Conservation (phyloP, 2,797 vertebrate species). For the Varecia variegata region DNA sequence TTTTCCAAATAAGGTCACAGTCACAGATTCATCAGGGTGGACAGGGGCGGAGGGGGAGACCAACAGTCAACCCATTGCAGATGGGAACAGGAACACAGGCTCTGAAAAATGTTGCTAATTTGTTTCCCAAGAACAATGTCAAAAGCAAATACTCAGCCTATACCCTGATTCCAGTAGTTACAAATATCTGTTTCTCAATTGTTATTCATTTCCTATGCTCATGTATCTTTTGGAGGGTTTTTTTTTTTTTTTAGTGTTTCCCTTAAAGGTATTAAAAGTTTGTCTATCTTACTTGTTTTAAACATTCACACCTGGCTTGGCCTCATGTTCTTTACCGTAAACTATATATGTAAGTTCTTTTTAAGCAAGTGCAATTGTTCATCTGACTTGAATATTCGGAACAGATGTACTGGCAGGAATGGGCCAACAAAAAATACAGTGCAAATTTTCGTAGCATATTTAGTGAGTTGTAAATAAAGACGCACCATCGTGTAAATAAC, state of each 20-base stretch:
- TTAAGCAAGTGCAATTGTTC: background rate
- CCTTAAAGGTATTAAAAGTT: background rate
- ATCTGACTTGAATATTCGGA: background rate
- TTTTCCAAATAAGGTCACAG: background rate
- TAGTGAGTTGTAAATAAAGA: background rate
- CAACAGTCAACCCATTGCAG: background rate
- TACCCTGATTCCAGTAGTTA: background rate
- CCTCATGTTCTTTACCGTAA: background rate
- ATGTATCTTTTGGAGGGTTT: background rate
- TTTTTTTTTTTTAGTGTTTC: background rate
- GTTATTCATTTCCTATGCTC: background rate
- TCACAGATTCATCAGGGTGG: background rate
- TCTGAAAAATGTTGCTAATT: background rate
- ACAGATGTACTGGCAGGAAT: background rate
- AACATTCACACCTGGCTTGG: background rate
- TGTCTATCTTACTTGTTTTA: background rate
- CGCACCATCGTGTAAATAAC: background rate
- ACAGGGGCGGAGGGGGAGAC: background rate
- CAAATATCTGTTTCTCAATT: background rate
- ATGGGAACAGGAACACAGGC: background rate
- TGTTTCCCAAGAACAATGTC: background rate
- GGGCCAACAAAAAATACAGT: background rate
- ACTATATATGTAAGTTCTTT: background rate
- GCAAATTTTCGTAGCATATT: background rate
- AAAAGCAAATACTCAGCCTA: background rate